phyloP scores from a whole-genome alignment of 2,888 invertebrate species.

The Trichopoda pennipes region DNA sequence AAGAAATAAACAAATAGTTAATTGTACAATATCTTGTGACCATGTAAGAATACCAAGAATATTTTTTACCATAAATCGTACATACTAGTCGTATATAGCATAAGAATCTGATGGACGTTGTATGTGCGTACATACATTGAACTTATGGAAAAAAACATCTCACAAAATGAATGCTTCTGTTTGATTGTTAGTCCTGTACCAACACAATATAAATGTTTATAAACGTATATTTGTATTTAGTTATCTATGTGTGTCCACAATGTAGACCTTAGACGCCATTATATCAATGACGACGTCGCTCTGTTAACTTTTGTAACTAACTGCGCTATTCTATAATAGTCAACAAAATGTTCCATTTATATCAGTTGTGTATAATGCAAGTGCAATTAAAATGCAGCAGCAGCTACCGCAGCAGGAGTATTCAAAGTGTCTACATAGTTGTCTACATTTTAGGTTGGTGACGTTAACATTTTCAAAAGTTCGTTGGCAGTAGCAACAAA shows the following conservation, averaged over 20 bases:
- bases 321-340: conserved; percentile 14
- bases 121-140: not conserved
- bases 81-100: not conserved
- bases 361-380: conserved; percentile 48
- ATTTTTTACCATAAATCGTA: not conserved
- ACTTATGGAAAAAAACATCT: not conserved
- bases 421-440: conserved; percentile 52
- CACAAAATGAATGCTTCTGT: too few species aligned
- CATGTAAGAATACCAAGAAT: conserved; percentile 28
- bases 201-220: conserved; percentile 10
- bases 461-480: conserved; percentile 53
- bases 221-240: not conserved
- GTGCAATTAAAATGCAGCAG: conserved; percentile 34
- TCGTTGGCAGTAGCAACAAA: conserved; percentile 58
- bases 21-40: conserved; percentile 31
- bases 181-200: conserved; percentile 25
- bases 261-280: conserved; percentile 65
- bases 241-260: conserved; percentile 15
- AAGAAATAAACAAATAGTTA: conserved; percentile 39
- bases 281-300: conserved; percentile 58
- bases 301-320: conserved; percentile 16
- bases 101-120: conserved; percentile 9
- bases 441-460: conserved; percentile 46
- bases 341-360: conserved; percentile 12
- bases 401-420: conserved; percentile 28